Evolutionary conservation across 2,797 vertebrate species (phyloP), one percentile per base, ranked within the genome.

Genomic region (Phyllotis vaccarum): DNA sequence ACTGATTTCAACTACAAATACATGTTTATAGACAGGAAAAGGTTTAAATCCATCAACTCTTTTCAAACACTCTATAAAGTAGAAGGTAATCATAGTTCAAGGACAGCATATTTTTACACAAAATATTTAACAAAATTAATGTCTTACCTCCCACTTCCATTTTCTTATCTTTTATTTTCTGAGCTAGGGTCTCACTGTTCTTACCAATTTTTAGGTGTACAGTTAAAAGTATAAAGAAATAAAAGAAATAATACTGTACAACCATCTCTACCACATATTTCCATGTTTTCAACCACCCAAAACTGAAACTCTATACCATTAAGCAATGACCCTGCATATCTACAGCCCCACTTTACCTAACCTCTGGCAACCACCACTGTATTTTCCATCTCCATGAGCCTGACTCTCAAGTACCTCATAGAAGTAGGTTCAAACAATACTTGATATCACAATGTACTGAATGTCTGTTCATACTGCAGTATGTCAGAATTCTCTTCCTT

Each of bases 81-180:
- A 86, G 12, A 86, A 14, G 29, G 10, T 60, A 78, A 90, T 68
- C 70, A 86, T 85, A 91, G 93, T 94, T 83, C 90, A 72, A 93
- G 24, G 86, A 74, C 86, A 83, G 46, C 3, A 3, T 8, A 87
- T 70, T 94, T 89, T 90, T 46, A 85, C 81, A 56, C 52, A 86
- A 92, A 89, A 68, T 40, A 70, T n/a, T 31, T 40, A 29, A 17
- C n/a, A 86, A 64, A 43, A 80, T n/a, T 52, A 92, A 66, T 11
- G 37, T 37, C 24, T 82, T 68, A 75, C 43, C 40, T 12, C 78
- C 49, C n/a, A 34, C 3, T 6, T 54, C 66, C 14, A 27, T 70
- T 49, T 24, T 68, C 24, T 49, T 49, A 29, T 46, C 62, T 66
- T 54, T 70, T 22, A 31, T 31, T 64, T 86, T 49, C 27, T 52